These are phyloP conservation scores for Clupea harengus DNA, from an alignment of 2,113 vertebrate species.

Conservation along the genomic window DNA sequence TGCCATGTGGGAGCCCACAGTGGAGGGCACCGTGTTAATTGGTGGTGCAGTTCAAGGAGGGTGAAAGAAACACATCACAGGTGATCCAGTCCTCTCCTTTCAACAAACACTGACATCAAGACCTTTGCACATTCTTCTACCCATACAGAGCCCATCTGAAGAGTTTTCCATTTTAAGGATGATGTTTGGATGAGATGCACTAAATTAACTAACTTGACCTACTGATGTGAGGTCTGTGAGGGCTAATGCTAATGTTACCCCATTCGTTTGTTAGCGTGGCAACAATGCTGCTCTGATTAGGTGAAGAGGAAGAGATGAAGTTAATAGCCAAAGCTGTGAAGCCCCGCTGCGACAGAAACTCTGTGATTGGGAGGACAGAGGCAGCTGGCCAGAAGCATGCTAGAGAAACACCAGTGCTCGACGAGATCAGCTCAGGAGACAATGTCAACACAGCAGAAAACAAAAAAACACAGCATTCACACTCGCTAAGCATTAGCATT, in stretches of 20 bases:
- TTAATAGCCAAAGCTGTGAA: constrained; percentile 12
- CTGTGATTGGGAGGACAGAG: background rate
- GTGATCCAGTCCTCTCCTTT: background rate
- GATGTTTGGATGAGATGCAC: background rate
- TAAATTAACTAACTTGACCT: background rate
- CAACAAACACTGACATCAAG: background rate
- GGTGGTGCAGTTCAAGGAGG: background rate
- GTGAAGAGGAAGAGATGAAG: background rate
- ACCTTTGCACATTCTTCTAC: background rate
- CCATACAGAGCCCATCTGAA: background rate
- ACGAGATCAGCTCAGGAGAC: background rate
- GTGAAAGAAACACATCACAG: background rate
- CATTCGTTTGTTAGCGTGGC: background rate
- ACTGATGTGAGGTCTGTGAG: background rate
- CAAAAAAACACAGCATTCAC: background rate
- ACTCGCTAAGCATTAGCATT: background rate
- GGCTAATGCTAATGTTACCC: background rate
- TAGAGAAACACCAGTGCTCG: background rate
- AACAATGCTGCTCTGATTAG: background rate
- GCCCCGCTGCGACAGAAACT: background rate
- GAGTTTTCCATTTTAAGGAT: background rate
- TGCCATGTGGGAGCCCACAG: background rate
- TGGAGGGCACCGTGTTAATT: background rate
- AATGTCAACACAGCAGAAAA: background rate
- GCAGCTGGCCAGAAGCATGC: background rate